Percentiles rank a stretch among this genome's conserved stretches.
phyloP scores from a whole-genome alignment of 1,140 invertebrate species.

The Drosophila biarmipes region DNA sequence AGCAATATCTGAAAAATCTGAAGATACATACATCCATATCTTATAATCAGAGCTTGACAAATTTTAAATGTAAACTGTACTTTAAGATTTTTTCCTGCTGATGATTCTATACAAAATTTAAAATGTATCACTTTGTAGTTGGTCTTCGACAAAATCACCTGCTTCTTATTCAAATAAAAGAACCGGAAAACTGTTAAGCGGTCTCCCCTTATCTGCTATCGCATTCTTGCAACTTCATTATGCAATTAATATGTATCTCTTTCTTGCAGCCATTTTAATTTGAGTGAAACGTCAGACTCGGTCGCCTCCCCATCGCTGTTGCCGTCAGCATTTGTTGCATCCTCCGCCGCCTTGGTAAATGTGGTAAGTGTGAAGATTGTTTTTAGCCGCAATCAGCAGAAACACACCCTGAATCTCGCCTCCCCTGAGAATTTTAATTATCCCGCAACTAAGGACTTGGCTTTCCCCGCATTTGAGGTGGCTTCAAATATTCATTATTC shows the following conservation, averaged over 20 bases:
- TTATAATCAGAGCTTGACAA: too few relatives aligned
- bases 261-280: constrained; percentile 56
- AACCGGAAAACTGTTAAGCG: neutral
- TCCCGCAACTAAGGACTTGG: neutral
- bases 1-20: too few relatives aligned
- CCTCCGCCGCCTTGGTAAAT: constrained; percentile 53
- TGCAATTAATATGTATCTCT: constrained; percentile 18
- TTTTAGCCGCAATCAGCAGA: constrained; percentile 1
- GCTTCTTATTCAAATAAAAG: neutral
- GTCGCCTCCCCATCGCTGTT: constrained; percentile 10
- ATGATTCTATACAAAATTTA: too few relatives aligned
- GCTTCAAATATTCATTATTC: neutral
- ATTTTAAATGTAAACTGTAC: too few relatives aligned
- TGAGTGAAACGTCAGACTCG: constrained; percentile 30
- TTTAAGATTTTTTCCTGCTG: too few relatives aligned
- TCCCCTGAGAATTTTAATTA: neutral
- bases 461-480: neutral
- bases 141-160: neutral
- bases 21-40: too few relatives aligned
- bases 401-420: neutral
- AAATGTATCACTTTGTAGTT: too few relatives aligned
- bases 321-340: constrained; percentile 28
- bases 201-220: neutral
- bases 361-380: constrained; percentile 35
- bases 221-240: neutral